A percentile compares a stretch with the other conserved stretches of the same genome.
These are phyloP conservation scores for Metellina segmentata DNA, from an alignment of 2,888 invertebrate species.

Conservation along the genomic window DNA sequence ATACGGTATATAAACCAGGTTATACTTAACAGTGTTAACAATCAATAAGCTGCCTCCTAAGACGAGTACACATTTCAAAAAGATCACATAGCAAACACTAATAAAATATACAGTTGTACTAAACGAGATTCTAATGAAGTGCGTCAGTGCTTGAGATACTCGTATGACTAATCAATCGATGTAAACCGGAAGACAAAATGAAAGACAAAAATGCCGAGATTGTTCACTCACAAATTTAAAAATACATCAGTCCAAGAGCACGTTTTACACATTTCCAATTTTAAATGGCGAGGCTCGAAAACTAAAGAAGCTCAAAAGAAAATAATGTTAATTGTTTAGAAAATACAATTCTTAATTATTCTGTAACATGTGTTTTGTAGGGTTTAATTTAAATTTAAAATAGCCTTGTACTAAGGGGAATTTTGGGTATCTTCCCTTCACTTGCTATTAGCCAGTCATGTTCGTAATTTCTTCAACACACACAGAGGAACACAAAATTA, in stretches of 20 bases:
- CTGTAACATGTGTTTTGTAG: background rate
- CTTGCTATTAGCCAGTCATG: no score
- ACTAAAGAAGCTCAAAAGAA: background rate
- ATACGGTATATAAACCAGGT: conserved; percentile 5
- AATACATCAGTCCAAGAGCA: background rate
- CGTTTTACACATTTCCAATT: background rate
- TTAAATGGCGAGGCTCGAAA: background rate
- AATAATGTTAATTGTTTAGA: background rate
- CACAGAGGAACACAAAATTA: no score
- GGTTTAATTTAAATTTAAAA: background rate
- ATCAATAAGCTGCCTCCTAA: conserved; percentile 36
- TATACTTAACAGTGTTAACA: conserved; percentile 34
- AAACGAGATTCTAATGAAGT: conserved; percentile 8
- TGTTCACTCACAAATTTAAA: background rate
- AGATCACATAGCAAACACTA: conserved; percentile 22
- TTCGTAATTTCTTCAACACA: no score
- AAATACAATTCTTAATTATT: background rate
- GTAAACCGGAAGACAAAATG: background rate
- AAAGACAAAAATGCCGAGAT: background rate
- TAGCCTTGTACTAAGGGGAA: background rate
- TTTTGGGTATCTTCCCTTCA: no score
- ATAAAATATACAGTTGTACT: conserved; percentile 45
- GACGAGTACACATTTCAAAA: conserved; percentile 29
- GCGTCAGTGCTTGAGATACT: conserved; percentile 23
- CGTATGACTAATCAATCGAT: background rate